phyloP scores from a whole-genome alignment of 2,797 vertebrate species.

The Epinephelus malabaricus region DNA sequence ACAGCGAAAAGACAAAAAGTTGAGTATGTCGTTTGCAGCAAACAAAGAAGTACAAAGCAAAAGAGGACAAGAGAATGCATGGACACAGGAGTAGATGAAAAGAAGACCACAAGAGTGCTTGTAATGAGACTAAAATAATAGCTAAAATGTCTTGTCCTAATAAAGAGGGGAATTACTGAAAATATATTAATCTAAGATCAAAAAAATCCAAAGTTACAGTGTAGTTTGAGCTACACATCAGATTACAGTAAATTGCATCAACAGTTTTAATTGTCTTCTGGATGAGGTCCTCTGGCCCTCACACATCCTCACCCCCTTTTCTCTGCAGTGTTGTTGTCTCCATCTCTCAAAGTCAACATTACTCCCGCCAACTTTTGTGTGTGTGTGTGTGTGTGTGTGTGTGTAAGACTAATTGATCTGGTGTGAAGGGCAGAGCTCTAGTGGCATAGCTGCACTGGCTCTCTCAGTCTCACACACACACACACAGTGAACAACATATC shows the following conservation, averaged over 20 bases:
- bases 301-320: neutral
- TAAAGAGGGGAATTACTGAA: neutral
- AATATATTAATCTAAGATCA: neutral
- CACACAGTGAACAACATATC: slow-evolving; percentile 31
- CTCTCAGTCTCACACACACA: slow-evolving; percentile 1
- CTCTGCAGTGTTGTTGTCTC: slow-evolving; percentile 14
- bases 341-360: slow-evolving; percentile 14
- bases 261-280: neutral
- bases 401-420: slow-evolving; percentile 64
- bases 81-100: slow-evolving; percentile 8
- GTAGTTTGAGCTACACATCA: neutral
- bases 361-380: slow-evolving; percentile 3
- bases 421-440: slow-evolving; percentile 63
- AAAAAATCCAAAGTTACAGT: neutral
- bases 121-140: neutral
- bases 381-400: slow-evolving; percentile 18
- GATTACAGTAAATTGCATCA: slow-evolving; percentile 25
- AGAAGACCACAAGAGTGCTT: neutral
- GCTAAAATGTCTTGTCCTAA: neutral
- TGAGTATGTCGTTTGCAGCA: neutral
- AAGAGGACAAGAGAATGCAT: neutral
- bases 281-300: neutral
- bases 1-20: neutral
- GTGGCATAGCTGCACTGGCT: slow-evolving; percentile 28
- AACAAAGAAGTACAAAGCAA: slow-evolving; percentile 6